Evolutionary conservation across 2,888 invertebrate species (phyloP).

Genomic region (Cantharis lateralis): DNA sequence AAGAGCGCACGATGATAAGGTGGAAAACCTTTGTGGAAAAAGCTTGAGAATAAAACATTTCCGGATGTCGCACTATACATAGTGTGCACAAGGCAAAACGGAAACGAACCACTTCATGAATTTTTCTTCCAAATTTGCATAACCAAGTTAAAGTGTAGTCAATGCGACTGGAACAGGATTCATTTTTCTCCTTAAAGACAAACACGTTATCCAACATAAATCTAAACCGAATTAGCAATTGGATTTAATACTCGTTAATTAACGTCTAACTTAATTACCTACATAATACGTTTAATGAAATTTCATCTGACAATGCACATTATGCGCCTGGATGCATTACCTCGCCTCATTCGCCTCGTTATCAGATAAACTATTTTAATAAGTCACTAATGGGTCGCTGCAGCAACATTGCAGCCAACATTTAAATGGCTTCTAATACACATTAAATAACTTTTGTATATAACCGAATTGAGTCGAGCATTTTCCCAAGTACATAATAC

Average conservation of each 20-base stretch:
- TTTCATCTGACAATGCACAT: neutral
- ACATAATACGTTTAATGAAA: neutral
- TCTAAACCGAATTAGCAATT: neutral
- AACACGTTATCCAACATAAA: neutral
- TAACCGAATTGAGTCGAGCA: neutral
- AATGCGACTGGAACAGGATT: neutral
- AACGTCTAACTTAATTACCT: neutral
- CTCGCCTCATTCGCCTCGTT: no score
- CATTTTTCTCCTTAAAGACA: neutral
- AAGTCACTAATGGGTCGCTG: neutral
- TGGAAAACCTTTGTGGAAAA: conserved; percentile 16
- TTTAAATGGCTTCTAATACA: neutral
- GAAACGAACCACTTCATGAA: conserved; percentile 11
- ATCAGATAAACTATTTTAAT: neutral
- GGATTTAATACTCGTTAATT: neutral
- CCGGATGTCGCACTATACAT: conserved; percentile 4
- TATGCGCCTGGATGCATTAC: neutral
- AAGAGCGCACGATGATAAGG: conserved; percentile 13
- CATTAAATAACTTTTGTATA: neutral
- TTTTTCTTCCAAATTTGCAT: conserved; percentile 13
- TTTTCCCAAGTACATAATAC: no score
- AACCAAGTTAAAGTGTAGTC: conserved; percentile 12
- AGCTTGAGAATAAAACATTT: conserved; percentile 13
- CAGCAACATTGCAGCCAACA: neutral
- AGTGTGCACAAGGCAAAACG: conserved; percentile 11